Evolutionary conservation across 1,140 invertebrate genomes (phyloP).

Genomic region (Probaryconus sp.): DNA sequence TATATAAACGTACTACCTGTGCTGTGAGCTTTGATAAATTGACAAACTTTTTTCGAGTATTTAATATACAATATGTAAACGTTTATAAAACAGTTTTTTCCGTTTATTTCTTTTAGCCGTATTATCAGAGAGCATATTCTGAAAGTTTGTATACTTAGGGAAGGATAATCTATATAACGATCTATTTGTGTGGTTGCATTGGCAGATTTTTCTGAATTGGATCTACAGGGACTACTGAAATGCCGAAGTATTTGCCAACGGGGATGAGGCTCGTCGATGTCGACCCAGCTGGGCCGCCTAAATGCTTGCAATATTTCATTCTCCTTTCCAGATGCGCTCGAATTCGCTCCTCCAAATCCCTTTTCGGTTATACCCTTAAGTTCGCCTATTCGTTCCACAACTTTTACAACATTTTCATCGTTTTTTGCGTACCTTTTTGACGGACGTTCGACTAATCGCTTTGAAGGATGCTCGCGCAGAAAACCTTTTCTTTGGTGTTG

Average conservation of each 20-base stretch:
- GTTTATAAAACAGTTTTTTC: too few species aligned
- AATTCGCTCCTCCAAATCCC: constrained; percentile 19
- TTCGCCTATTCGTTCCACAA: constrained; percentile 5
- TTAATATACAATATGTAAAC: too few species aligned
- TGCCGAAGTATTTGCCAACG: constrained; percentile 1
- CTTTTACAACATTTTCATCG: constrained; percentile 23
- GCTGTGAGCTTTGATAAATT: too few species aligned
- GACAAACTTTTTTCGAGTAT: too few species aligned
- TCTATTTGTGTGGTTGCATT: too few species aligned
- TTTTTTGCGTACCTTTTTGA: constrained; percentile 21
- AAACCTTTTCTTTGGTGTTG: constrained; percentile 20
- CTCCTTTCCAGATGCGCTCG: constrained; percentile 24
- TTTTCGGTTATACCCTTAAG: constrained; percentile 7
- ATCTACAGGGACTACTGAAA: too few species aligned
- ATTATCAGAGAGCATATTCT: too few species aligned
- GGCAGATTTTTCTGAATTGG: too few species aligned
- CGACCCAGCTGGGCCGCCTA: constrained; percentile 6
- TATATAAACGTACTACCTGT: too few species aligned
- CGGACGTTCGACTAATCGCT: constrained; percentile 32
- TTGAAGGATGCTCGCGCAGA: constrained; percentile 22
- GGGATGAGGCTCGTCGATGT: constrained; percentile 2
- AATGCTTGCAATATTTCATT: constrained; percentile 32
- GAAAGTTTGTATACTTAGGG: too few species aligned
- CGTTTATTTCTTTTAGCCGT: too few species aligned
- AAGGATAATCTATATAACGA: too few species aligned